Conservation (phyloP, 2,888 invertebrate genomes). For the Lepetodrilus schrolli region DNA sequence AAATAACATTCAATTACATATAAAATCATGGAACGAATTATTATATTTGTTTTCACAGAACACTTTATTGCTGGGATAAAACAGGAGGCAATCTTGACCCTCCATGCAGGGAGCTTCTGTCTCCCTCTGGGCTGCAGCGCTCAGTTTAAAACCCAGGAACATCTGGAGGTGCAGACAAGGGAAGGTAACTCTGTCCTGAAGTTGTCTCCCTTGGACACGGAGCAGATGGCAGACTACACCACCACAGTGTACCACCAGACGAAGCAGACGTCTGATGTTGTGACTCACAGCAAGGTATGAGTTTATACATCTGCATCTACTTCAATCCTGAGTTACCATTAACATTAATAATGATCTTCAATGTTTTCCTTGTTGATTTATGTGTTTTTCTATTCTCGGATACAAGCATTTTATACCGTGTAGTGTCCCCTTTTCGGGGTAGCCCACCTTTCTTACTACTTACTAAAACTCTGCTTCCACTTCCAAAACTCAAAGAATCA, state of each 20-base stretch:
- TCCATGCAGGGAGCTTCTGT: slow-evolving; percentile 60
- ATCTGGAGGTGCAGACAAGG: slow-evolving; percentile 33
- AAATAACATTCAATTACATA: too few species aligned
- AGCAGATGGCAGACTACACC: slow-evolving; percentile 36
- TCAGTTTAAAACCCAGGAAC: neutral
- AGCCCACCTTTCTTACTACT: too few species aligned
- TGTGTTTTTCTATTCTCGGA: neutral
- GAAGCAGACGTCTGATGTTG: slow-evolving; percentile 25
- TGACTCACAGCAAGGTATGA: slow-evolving; percentile 43
- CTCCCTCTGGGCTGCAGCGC: slow-evolving; percentile 38
- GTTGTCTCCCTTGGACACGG: slow-evolving; percentile 17
- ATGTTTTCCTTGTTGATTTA: slow-evolving; percentile 78
- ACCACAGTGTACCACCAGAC: slow-evolving; percentile 43
- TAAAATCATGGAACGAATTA: too few species aligned
- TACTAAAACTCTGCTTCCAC: too few species aligned
- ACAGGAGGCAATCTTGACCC: slow-evolving; percentile 57
- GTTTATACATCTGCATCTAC: neutral
- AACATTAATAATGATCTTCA: neutral
- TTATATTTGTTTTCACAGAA: slow-evolving; percentile 52
- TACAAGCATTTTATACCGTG: too few species aligned
- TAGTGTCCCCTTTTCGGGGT: too few species aligned
- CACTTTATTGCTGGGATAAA: slow-evolving; percentile 57
- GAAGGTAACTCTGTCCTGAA: slow-evolving; percentile 17
- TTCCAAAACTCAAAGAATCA: too few species aligned
- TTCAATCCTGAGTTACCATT: too few species aligned